These are phyloP conservation scores for Epiperipatus broadwayi DNA, from an alignment of 2,888 invertebrate species.

Conservation along the genomic window DNA sequence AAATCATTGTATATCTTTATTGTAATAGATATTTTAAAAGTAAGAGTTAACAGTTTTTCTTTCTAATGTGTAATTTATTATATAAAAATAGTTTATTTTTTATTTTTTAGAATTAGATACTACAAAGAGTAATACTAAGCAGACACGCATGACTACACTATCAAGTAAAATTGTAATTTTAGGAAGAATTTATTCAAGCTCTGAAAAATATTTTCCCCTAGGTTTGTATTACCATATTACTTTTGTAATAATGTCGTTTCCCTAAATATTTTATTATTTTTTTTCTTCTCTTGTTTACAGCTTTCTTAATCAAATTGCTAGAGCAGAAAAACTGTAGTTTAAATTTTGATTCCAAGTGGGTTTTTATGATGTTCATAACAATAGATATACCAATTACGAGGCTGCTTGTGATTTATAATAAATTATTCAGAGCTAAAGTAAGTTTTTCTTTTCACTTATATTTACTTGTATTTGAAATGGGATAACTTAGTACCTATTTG, in stretches of 20 bases:
- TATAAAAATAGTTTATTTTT: slow-evolving; percentile 8
- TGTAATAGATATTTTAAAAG: background rate
- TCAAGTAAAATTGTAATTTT: slow-evolving; percentile 48
- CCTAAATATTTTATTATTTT: background rate
- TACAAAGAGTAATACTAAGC: slow-evolving; percentile 14
- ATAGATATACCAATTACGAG: slow-evolving; percentile 56
- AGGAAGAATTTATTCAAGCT: slow-evolving; percentile 54
- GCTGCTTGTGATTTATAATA: slow-evolving; percentile 61
- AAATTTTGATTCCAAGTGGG: slow-evolving; percentile 34
- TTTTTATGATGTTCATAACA: slow-evolving; percentile 52
- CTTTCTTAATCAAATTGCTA: slow-evolving; percentile 27
- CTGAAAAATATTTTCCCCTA: slow-evolving; percentile 69
- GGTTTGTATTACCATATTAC: slow-evolving; percentile 35
- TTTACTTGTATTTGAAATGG: no score
- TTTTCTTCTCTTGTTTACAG: slow-evolving; percentile 21
- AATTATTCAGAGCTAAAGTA: slow-evolving; percentile 28
- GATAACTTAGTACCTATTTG: no score
- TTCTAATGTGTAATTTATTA: slow-evolving; percentile 1
- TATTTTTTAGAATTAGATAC: slow-evolving; percentile 20
- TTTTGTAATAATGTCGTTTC: background rate
- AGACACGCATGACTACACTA: slow-evolving; percentile 33
- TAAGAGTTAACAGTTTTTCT: slow-evolving; percentile 7
- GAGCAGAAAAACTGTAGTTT: slow-evolving; percentile 26
- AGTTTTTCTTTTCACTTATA: no score
- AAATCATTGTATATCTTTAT: background rate